These are phyloP conservation scores for Bradysia coprophila DNA, from an alignment of 1,140 invertebrate species.

Conservation along the genomic window DNA sequence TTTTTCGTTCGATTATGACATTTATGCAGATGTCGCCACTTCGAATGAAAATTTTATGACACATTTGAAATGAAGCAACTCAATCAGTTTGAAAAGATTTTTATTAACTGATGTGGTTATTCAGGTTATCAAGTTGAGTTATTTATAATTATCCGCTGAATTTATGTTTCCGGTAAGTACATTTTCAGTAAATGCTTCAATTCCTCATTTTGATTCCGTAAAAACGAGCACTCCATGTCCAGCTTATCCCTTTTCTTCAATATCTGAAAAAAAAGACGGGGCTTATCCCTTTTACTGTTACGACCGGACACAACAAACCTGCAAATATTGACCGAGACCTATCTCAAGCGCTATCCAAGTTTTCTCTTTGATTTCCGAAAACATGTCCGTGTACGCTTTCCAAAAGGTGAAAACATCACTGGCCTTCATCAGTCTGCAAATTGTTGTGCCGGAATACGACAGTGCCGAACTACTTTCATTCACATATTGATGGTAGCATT, in stretches of 20 bases:
- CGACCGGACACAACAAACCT: constrained; percentile 10
- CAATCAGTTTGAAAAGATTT: too few relatives aligned
- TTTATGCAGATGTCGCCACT: too few relatives aligned
- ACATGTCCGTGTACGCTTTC: constrained; percentile 18
- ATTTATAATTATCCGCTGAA: too few relatives aligned
- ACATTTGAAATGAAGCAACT: too few relatives aligned
- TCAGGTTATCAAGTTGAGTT: too few relatives aligned
- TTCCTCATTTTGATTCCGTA: constrained; percentile 32
- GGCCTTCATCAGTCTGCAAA: neutral
- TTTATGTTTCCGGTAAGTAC: constrained; percentile 11
- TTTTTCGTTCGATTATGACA: too few relatives aligned
- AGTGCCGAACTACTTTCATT: neutral
- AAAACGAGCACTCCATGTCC: constrained; percentile 24
- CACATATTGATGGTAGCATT: constrained; percentile 10
- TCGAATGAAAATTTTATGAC: too few relatives aligned
- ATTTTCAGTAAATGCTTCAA: constrained; percentile 26
- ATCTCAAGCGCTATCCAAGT: constrained; percentile 32
- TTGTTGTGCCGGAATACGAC: neutral
- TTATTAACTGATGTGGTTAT: too few relatives aligned
- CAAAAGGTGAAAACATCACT: constrained; percentile 9
- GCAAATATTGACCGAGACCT: constrained; percentile 32
- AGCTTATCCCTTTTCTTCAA: constrained; percentile 30
- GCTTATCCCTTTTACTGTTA: neutral
- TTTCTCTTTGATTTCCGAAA: constrained; percentile 25
- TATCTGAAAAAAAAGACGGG: neutral